Base-by-base conservation (phyloP, 1,140 invertebrate genomes). In the Tetramorium simillimum region DNA sequence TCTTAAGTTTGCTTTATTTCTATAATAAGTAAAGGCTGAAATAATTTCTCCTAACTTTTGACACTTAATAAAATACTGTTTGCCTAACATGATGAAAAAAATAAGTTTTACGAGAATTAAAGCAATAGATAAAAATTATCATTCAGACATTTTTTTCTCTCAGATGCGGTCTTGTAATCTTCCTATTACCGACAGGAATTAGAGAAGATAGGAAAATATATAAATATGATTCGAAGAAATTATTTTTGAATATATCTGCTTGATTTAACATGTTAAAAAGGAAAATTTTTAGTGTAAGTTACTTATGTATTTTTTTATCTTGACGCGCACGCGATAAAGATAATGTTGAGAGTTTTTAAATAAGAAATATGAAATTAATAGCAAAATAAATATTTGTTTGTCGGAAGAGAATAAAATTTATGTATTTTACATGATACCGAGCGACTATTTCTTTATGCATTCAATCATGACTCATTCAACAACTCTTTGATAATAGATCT, bases 261-360 rank as follows among this genome's bases (percentile, higher is more conserved):
- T 33, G 28, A 72, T 51, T 28, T 3, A 18, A 67, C 24, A 18
- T 46, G 18, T 28, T 72, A 51, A 51, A 51, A 72, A 91, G 91
- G 91, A 43, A 81, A 33, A 75, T 88, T 88, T 80, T 82, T 84
- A 7, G n/a, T 72, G 7, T 53, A 28, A 70, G 43, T 40, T 46
- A 0, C 1, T 9, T 5, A 63, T 33, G n/a, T 28, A 49, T 46
- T 5, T 65, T 16, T 67, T 58, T n/a, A 2, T 0, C 16, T 18
- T 72, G 24, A 0, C 4, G 18, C 70, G 2, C 6, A 75, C 24
- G 6, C 24, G 3, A 72, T 14, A 72, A 67, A 67, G 18, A 4
- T 33, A 33, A 33, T 33, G 3, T 33, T 33, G 33, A 33, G 33
- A 33, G 33, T 33, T 33, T 33, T 33, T 4, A 33, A 33, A 33